Conservation (phyloP, 2,797 vertebrate genomes). For the Valencia hispanica region DNA sequence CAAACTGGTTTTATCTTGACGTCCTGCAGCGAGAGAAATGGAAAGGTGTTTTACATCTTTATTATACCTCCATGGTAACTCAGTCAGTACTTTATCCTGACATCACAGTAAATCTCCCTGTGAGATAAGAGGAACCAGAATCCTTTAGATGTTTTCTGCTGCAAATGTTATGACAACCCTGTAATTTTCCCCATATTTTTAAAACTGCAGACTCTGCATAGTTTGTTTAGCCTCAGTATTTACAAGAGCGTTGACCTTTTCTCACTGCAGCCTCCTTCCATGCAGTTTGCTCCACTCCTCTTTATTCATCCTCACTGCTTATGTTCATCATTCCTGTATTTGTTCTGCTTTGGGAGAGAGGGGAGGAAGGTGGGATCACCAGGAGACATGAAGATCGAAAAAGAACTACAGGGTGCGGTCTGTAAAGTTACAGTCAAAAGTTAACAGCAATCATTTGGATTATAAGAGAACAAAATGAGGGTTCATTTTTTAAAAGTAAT, state of each 20-base stretch:
- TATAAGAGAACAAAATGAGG: too few relatives aligned
- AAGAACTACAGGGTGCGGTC: too few relatives aligned
- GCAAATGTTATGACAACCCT: conserved; percentile 68
- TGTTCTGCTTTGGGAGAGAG: too few relatives aligned
- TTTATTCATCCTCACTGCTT: too few relatives aligned
- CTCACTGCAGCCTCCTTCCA: neutral
- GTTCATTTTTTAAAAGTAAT: too few relatives aligned
- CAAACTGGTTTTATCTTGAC: neutral
- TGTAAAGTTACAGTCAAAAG: too few relatives aligned
- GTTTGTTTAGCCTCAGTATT: conserved; percentile 37
- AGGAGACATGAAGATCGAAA: neutral
- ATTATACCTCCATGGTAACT: neutral
- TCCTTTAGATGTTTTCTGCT: conserved; percentile 39
- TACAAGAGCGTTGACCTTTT: conserved; percentile 48
- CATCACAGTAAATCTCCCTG: conserved; percentile 34
- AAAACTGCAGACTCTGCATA: conserved; percentile 35
- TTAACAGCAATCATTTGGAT: too few relatives aligned
- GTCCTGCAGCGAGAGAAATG: neutral
- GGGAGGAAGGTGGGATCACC: neutral
- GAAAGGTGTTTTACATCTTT: neutral
- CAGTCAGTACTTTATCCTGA: conserved; percentile 34
- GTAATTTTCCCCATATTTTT: conserved; percentile 59
- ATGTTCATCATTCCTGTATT: too few relatives aligned
- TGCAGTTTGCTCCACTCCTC: neutral
- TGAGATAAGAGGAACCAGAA: conserved; percentile 42